phyloP scores from a whole-genome alignment of 2,888 invertebrate genomes.

The Copidosoma aretas region DNA sequence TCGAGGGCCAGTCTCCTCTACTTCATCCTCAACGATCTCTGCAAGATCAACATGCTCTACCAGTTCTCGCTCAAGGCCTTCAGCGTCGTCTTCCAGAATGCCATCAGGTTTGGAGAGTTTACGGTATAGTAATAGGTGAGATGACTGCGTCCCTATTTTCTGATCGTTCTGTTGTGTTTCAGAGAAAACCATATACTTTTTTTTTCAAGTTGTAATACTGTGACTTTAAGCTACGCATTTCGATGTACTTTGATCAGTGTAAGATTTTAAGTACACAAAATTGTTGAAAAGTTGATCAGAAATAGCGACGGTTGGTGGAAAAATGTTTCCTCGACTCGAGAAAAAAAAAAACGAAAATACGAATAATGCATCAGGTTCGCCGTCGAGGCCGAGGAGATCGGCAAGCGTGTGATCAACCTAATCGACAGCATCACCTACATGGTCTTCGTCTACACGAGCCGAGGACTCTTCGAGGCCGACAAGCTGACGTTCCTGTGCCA shows the following conservation, averaged over 20 bases:
- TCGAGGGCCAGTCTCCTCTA: conserved; percentile 87
- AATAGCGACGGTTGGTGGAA: neutral
- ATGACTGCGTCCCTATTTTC: no score
- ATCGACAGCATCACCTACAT: conserved; percentile 88
- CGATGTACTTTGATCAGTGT: no score
- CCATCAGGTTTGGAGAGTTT: conserved; percentile 66
- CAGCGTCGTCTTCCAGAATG: conserved; percentile 88
- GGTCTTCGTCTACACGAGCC: conserved; percentile 85
- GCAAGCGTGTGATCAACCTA: conserved; percentile 75
- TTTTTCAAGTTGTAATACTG: no score
- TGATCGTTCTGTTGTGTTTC: no score
- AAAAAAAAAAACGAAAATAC: neutral
- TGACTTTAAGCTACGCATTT: no score
- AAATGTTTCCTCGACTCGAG: neutral
- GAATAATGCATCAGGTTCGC: conserved; percentile 64
- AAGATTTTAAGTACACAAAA: no score
- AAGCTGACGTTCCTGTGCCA: conserved; percentile 90
- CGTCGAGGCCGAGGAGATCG: conserved; percentile 72
- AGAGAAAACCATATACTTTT: no score
- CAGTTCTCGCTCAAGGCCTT: conserved; percentile 95
- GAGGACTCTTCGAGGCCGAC: conserved; percentile 90
- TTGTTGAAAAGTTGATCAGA: no score
- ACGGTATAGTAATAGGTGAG: no score
- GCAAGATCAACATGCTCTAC: conserved; percentile 93
- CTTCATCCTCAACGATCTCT: conserved; percentile 90